Evolutionary conservation across 2,888 invertebrate species (phyloP), one percentile per base, ranked within the genome.

Genomic region (Sthenelais limicola): DNA sequence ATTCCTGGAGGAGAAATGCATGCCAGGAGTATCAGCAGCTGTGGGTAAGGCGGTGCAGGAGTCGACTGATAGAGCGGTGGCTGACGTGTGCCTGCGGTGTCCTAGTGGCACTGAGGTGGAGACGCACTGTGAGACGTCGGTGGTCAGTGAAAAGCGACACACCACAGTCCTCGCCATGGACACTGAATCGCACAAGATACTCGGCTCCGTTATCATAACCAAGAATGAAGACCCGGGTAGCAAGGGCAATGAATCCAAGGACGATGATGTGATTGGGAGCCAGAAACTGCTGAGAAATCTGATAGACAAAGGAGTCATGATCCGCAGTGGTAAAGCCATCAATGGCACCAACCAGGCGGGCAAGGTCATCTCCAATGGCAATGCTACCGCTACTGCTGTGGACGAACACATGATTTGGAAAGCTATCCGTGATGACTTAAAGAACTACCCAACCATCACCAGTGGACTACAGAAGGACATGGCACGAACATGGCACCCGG

Each of bases 331-430:
- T 4, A 35, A 35, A 1, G 21, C 7, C 5, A 26, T 62, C 12
- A 62, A 62, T n/a, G 38, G 62, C 33, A 30, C 21, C 33, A n/a
- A n/a, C n/a, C n/a, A 35, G 2, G 21, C 7, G 3, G 38, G 35
- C 12, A 62, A 62, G 7, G 38, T 35, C 33, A 30, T n/a, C 33
- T 43, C 43, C 43, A 54, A 54, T 26, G 54, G 54, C 5, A 35
- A 62, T 35, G 30, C 30, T 12, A 5, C 56, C 3, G 35, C 43
- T 1, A n/a, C n/a, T n/a, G 24, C 62, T 1, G 35, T 62, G n/a
- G 62, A 62, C 15, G 62, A 62, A 18, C 62, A 62, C 62, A 62
- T 62, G 62, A 62, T 62, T 43, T 62, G 62, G 62, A 62, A 62
- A 24, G 62, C 62, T 2, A 62, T 62, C 24, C 35, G 62, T 3